phyloP scores from a whole-genome alignment of 2,113 vertebrate species.

The Corvus moneduloides region DNA sequence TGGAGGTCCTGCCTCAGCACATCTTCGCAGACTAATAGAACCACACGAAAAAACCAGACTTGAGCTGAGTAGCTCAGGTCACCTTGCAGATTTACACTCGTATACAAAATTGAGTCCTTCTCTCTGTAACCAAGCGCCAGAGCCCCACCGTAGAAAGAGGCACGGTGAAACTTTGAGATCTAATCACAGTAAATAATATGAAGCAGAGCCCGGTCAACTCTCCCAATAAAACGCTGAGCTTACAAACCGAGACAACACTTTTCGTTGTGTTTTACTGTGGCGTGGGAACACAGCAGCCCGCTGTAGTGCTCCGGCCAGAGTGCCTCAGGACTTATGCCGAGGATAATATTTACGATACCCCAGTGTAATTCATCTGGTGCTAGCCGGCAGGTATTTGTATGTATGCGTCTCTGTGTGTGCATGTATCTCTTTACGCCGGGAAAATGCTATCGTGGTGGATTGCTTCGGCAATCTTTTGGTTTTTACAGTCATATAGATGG shows the following conservation, averaged over 20 bases:
- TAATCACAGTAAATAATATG: slow-evolving; percentile 59
- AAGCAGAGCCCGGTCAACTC: slow-evolving; percentile 43
- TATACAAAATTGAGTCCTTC: slow-evolving; percentile 44
- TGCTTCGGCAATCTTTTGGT: not conserved
- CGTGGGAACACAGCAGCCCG: not conserved
- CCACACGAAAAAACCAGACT: slow-evolving; percentile 51
- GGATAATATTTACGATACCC: not conserved
- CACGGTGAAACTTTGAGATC: slow-evolving; percentile 48
- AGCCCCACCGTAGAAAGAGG: slow-evolving; percentile 33
- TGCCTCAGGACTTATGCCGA: not conserved
- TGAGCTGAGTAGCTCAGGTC: slow-evolving; percentile 58
- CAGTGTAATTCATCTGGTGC: not conserved
- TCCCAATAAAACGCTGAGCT: not conserved
- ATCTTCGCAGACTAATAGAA: slow-evolving; percentile 69
- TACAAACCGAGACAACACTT: slow-evolving; percentile 1
- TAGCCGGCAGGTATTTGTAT: slow-evolving; percentile 23
- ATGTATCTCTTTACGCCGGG: not conserved
- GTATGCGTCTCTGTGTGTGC: not conserved
- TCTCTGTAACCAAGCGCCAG: slow-evolving; percentile 23
- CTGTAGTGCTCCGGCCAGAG: not conserved
- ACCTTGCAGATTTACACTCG: slow-evolving; percentile 60
- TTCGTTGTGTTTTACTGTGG: slow-evolving; percentile 22
- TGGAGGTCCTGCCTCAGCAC: slow-evolving; percentile 74
- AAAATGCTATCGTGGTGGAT: not conserved
- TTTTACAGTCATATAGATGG: not conserved